These are phyloP conservation scores for Crypturellus undulatus DNA, from an alignment of 2,113 vertebrate species.

Conservation along the genomic window DNA sequence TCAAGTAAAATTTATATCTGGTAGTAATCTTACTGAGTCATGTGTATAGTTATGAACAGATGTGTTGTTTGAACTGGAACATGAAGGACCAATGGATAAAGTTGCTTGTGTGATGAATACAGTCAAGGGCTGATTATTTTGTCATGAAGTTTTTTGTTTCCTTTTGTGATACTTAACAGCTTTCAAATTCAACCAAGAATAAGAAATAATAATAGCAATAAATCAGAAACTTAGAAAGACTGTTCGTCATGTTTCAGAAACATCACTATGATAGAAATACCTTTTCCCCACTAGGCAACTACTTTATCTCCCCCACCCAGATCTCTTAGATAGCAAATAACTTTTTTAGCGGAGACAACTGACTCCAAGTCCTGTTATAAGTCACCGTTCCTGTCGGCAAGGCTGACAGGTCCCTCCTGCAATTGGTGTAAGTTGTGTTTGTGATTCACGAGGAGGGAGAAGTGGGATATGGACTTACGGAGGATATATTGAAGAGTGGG, in stretches of 20 bases:
- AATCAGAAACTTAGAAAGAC: constrained; percentile 1
- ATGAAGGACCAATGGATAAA: constrained; percentile 43
- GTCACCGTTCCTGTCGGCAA: background rate
- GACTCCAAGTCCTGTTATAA: background rate
- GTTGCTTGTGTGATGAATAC: constrained; percentile 23
- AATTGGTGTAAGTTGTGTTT: background rate
- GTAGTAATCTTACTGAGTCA: constrained; percentile 32
- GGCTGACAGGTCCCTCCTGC: background rate
- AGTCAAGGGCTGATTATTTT: constrained; percentile 24
- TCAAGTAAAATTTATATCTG: constrained; percentile 2
- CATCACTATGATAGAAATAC: background rate
- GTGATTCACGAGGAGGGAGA: background rate
- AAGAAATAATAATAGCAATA: background rate
- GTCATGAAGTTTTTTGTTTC: constrained; percentile 13
- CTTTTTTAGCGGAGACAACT: background rate
- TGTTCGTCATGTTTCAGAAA: background rate
- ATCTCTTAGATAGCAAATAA: background rate
- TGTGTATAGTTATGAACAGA: constrained; percentile 45
- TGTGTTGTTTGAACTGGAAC: constrained; percentile 52
- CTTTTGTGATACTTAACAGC: background rate
- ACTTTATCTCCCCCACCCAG: background rate
- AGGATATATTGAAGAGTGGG: background rate
- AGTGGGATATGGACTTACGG: rapidly evolving
- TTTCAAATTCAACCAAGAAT: constrained; percentile 31
- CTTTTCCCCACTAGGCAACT: background rate